Percentiles rank a stretch among this genome's conserved stretches.
Evolutionary conservation across 2,113 vertebrate genomes (phyloP).

Genomic region (Elgaria multicarinata): DNA sequence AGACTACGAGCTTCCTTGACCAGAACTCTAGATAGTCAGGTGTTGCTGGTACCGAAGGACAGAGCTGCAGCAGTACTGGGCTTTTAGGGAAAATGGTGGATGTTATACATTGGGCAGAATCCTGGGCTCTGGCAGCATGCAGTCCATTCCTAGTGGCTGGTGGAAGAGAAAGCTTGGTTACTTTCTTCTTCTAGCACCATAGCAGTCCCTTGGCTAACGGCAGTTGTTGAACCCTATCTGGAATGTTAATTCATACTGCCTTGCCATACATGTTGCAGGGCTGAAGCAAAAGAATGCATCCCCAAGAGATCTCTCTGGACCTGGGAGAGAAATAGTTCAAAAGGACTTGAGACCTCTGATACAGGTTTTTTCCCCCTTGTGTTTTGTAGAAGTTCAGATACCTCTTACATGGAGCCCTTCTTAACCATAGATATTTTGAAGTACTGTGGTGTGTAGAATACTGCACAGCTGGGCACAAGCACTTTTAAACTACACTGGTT

Average conservation of each 20-base stretch:
- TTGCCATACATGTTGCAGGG: background rate
- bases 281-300: background rate
- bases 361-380: background rate
- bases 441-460: background rate
- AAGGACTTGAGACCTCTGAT: background rate
- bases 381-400: background rate
- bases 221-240: background rate
- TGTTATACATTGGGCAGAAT: background rate
- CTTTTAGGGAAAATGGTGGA: background rate
- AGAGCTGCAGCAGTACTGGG: background rate
- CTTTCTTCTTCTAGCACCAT: background rate
- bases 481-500: background rate
- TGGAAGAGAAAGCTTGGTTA: background rate
- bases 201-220: background rate
- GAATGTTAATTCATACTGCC: background rate
- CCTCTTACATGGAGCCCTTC: background rate
- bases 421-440: background rate
- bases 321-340: background rate
- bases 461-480: background rate
- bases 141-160: background rate
- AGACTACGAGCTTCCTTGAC: no score
- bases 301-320: no score
- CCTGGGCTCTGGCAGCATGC: background rate
- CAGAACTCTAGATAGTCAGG: background rate
- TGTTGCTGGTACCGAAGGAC: background rate